Evolutionary conservation across 2,113 vertebrate genomes (phyloP).

Genomic region (Cricetomys ansorgei): DNA sequence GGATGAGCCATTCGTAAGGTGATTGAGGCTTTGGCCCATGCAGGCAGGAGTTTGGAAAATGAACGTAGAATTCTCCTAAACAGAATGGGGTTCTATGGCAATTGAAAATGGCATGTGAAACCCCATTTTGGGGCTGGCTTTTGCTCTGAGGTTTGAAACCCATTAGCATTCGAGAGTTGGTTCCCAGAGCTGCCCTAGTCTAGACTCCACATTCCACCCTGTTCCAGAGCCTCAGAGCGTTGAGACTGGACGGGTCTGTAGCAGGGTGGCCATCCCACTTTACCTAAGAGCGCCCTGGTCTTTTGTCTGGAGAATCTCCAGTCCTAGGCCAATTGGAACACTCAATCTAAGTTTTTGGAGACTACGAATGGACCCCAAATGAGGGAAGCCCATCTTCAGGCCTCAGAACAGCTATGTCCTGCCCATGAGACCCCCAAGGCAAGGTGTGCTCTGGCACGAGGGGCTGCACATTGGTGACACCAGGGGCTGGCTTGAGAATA

Average conservation of each 20-base stretch:
- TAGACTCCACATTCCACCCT: not conserved
- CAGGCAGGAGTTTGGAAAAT: not conserved
- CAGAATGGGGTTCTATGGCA: not conserved
- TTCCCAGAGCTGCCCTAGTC: not conserved
- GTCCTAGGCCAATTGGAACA: not conserved
- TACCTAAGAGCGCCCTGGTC: not conserved
- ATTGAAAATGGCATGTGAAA: constrained; percentile 27
- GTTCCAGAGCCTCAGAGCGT: not conserved
- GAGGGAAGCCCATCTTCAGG: not conserved
- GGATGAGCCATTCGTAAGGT: not conserved
- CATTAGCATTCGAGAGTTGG: not conserved
- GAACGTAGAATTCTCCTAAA: not conserved
- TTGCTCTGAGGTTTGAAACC: constrained; percentile 19
- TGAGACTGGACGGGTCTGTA: not conserved
- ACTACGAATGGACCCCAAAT: not conserved
- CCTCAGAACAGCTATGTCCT: not conserved
- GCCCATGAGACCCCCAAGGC: not conserved
- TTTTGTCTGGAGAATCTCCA: not conserved
- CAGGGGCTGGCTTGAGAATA: accelerated
- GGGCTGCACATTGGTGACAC: accelerated
- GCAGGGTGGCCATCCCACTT: accelerated
- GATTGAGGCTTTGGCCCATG: not conserved
- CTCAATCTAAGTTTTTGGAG: not conserved
- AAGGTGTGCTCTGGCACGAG: too few species aligned
- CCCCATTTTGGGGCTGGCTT: constrained; percentile 25